Percentiles rank a stretch among this genome's conserved stretches.
These are phyloP conservation scores for Gryon sp. DNA, from an alignment of 1,140 invertebrate species.

Conservation along the genomic window DNA sequence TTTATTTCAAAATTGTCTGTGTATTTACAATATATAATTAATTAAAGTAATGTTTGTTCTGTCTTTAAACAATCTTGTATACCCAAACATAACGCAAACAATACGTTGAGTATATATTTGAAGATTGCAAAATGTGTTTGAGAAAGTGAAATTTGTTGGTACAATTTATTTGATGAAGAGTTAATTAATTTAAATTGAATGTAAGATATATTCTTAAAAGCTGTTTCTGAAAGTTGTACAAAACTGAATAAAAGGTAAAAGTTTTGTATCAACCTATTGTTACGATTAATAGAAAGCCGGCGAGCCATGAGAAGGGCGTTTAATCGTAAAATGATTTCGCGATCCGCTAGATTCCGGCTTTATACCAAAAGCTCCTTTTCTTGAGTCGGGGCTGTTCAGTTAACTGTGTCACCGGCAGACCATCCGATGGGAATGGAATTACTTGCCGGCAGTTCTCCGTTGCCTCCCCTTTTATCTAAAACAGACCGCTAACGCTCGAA, in stretches of 20 bases:
- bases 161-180: too few relatives aligned
- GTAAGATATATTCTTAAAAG: background rate
- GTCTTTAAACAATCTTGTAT: too few relatives aligned
- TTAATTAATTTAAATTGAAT: slow-evolving; percentile 14
- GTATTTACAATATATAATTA: too few relatives aligned
- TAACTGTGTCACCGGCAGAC: slow-evolving; percentile 62
- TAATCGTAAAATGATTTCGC: slow-evolving; percentile 64
- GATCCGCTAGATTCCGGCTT: slow-evolving; percentile 51
- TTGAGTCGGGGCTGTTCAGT: slow-evolving; percentile 52
- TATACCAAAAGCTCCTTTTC: slow-evolving; percentile 53
- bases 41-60: too few relatives aligned
- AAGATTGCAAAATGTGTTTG: too few relatives aligned
- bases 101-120: too few relatives aligned
- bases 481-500: slow-evolving; percentile 61
- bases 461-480: slow-evolving; percentile 34
- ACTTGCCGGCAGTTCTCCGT: slow-evolving; percentile 43
- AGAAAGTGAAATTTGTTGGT: too few relatives aligned
- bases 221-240: slow-evolving; percentile 21
- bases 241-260: slow-evolving; percentile 17
- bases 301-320: slow-evolving; percentile 53
- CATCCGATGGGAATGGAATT: slow-evolving; percentile 62
- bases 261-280: slow-evolving; percentile 40
- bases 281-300: slow-evolving; percentile 57
- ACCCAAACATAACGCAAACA: too few relatives aligned
- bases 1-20: too few relatives aligned